phyloP scores from a whole-genome alignment of 2,797 vertebrate species.

The Lophius americanus region DNA sequence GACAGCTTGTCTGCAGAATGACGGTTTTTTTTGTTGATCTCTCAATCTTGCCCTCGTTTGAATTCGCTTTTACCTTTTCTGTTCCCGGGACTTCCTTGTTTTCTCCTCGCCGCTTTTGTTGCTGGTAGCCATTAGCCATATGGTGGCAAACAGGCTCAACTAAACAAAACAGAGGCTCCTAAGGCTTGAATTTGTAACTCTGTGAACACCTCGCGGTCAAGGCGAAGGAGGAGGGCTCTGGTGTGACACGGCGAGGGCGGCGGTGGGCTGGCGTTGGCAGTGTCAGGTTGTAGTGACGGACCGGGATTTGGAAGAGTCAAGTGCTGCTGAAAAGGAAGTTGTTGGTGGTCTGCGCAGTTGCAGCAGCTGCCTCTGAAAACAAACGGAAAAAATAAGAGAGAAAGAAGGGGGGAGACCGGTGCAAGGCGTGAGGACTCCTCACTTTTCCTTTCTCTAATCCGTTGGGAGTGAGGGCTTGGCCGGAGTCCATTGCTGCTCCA shows the following conservation, averaged over 20 bases:
- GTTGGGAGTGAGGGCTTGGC: conserved; percentile 64
- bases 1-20: conserved; percentile 40
- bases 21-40: conserved; percentile 64
- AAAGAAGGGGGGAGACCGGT: conserved; percentile 49
- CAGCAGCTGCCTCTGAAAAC: conserved; percentile 82
- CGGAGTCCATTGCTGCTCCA: conserved; percentile 47
- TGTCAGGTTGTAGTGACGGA: conserved; percentile 78
- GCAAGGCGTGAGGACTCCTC: conserved; percentile 62
- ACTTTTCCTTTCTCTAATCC: conserved; percentile 63
- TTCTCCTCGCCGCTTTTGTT: conserved; percentile 46
- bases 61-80: conserved; percentile 46
- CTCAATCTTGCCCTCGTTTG: conserved; percentile 49
- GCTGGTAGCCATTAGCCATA: conserved; percentile 65
- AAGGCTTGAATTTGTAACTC: conserved; percentile 55
- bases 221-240: conserved; percentile 59
- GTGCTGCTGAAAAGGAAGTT: conserved; percentile 82
- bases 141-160: conserved; percentile 57
- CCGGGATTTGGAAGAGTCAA: conserved; percentile 87
- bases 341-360: conserved; percentile 84
- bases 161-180: conserved; percentile 49
- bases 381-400: conserved; percentile 81
- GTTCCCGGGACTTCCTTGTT: conserved; percentile 26
- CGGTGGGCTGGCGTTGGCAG: conserved; percentile 73
- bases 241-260: conserved; percentile 48
- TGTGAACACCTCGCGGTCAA: conserved; percentile 54